phyloP scores from a whole-genome alignment of 2,797 vertebrate species.

The Amazona finschi region DNA sequence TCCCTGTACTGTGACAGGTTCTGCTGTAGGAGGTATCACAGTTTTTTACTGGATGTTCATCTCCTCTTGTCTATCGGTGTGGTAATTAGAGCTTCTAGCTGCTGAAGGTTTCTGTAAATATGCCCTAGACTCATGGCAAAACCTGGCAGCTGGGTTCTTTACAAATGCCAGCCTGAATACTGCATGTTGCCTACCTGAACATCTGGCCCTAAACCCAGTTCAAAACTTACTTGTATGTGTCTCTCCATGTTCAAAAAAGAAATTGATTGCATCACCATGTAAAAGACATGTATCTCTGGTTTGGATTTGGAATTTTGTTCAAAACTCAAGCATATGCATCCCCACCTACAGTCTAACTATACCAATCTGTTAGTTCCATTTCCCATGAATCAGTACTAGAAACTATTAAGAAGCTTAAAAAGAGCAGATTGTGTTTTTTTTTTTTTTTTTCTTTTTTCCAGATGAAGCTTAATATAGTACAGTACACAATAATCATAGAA shows the following conservation, averaged over 20 bases:
- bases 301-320: conserved; percentile 1
- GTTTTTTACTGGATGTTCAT: background rate
- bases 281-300: background rate
- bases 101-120: background rate
- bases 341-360: conserved; percentile 29
- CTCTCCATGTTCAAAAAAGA: background rate
- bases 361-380: conserved; percentile 42
- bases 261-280: background rate
- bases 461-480: conserved; percentile 39
- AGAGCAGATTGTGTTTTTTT: conserved; percentile 52
- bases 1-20: background rate
- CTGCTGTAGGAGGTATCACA: background rate
- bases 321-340: background rate
- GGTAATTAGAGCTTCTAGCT: background rate
- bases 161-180: background rate
- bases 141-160: background rate
- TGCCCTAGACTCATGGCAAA: background rate
- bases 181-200: background rate
- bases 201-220: background rate
- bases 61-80: accelerated
- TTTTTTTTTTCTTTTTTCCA: background rate
- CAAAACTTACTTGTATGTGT: background rate
- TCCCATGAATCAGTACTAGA: conserved; percentile 35
- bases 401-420: conserved; percentile 57
- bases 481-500: background rate